Conservation (phyloP, 1,140 invertebrate species). For the Bombus confusus region DNA sequence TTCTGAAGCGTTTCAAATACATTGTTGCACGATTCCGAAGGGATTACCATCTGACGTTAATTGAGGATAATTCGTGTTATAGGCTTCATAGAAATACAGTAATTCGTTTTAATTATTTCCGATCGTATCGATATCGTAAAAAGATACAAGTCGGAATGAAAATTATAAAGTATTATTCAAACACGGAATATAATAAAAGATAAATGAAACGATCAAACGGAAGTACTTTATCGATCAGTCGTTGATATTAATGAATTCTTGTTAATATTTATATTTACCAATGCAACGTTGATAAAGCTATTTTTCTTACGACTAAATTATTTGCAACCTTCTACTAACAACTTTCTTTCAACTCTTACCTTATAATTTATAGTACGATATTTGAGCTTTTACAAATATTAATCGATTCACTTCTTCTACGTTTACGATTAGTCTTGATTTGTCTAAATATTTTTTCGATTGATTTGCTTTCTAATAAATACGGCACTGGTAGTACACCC, state of each 20-base stretch:
- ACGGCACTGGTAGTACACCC: constrained; percentile 38
- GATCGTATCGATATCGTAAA: background rate
- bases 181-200: background rate
- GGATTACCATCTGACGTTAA: background rate
- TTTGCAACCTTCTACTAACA: background rate
- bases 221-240: background rate
- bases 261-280: no score
- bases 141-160: background rate
- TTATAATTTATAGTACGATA: background rate
- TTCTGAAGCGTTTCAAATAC: background rate
- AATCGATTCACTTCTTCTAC: background rate
- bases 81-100: background rate
- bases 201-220: background rate
- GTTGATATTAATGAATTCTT: background rate
- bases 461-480: constrained; percentile 39
- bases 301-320: background rate
- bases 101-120: background rate
- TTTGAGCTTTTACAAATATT: no score
- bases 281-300: no score
- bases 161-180: no score
- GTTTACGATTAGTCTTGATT: background rate
- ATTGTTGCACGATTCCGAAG: background rate
- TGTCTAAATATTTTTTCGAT: constrained; percentile 5
- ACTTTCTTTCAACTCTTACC: background rate
- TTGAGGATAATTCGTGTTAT: background rate